These are phyloP conservation scores for Bombus consobrinus DNA, from an alignment of 1,140 invertebrate species.

Conservation along the genomic window DNA sequence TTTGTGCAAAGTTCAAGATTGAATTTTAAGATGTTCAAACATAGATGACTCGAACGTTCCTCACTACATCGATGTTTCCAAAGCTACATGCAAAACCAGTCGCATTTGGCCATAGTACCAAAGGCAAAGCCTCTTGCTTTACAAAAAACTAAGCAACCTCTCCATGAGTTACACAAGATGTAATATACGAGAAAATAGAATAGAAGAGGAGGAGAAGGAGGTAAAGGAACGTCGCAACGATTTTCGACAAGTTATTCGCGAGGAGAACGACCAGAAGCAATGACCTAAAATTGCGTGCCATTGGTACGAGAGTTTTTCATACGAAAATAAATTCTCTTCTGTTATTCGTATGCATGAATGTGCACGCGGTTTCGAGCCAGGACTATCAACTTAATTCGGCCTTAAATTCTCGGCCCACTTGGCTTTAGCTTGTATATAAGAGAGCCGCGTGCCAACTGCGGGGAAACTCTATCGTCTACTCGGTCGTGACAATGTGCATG, in stretches of 20 bases:
- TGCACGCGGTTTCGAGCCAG: background rate
- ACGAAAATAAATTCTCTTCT: background rate
- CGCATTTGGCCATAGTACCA: constrained; percentile 22
- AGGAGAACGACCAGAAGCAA: background rate
- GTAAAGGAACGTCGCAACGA: background rate
- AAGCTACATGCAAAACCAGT: constrained; percentile 1
- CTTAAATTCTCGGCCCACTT: constrained; percentile 65
- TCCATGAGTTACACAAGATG: background rate
- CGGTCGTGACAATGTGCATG: constrained; percentile 42
- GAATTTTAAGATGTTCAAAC: background rate
- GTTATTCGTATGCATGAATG: constrained; percentile 41
- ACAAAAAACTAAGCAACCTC: background rate
- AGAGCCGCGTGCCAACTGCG: constrained; percentile 48
- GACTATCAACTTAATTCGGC: constrained; percentile 60
- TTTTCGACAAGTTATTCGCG: constrained; percentile 40
- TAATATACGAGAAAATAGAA: background rate
- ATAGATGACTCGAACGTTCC: background rate
- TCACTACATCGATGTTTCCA: too few species aligned
- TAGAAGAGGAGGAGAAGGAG: too few species aligned
- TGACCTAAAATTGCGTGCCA: constrained; percentile 25
- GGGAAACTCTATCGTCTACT: constrained; percentile 4
- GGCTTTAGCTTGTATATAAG: constrained; percentile 42
- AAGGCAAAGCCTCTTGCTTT: background rate
- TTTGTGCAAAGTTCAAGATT: too few species aligned
- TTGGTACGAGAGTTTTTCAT: background rate